phyloP scores from a whole-genome alignment of 2,113 vertebrate genomes.

The Pogona vitticeps region DNA sequence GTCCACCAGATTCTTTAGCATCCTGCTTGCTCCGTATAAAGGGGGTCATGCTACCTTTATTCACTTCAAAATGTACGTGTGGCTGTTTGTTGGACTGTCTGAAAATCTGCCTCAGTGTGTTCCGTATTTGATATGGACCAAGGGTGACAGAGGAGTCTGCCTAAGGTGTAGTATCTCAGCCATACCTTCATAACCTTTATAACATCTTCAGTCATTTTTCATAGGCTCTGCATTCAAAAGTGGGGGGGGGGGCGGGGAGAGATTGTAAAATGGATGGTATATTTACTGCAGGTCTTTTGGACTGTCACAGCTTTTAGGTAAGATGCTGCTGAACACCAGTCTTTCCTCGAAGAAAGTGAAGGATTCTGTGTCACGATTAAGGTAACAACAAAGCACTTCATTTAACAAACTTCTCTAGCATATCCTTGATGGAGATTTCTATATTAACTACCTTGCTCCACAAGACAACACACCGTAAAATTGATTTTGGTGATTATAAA shows the following conservation, averaged over 20 bases:
- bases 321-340: conserved; percentile 72
- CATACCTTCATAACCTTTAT: not conserved
- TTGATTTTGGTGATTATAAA: conserved; percentile 50
- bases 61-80: not conserved
- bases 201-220: conserved; percentile 17
- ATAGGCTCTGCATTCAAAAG: not conserved
- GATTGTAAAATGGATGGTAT: conserved; percentile 5
- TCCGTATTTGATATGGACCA: not conserved
- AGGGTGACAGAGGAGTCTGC: conserved; percentile 5
- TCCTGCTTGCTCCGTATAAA: not conserved
- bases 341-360: conserved; percentile 76
- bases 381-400: conserved; percentile 64
- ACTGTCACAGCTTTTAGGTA: conserved; percentile 75
- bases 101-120: not conserved
- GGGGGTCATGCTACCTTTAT: no score
- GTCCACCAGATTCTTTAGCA: not conserved
- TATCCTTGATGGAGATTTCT: conserved; percentile 50
- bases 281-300: conserved; percentile 78
- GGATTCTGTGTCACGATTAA: conserved; percentile 85
- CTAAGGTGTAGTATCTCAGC: not conserved
- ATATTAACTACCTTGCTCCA: conserved; percentile 54
- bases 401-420: conserved; percentile 38
- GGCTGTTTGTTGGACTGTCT: not conserved
- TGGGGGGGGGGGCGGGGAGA: not conserved
- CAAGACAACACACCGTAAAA: conserved; percentile 44